Percentiles rank a stretch among this genome's conserved stretches.
Evolutionary conservation across 2,888 invertebrate genomes (phyloP).

Genomic region (Biston stratarius): DNA sequence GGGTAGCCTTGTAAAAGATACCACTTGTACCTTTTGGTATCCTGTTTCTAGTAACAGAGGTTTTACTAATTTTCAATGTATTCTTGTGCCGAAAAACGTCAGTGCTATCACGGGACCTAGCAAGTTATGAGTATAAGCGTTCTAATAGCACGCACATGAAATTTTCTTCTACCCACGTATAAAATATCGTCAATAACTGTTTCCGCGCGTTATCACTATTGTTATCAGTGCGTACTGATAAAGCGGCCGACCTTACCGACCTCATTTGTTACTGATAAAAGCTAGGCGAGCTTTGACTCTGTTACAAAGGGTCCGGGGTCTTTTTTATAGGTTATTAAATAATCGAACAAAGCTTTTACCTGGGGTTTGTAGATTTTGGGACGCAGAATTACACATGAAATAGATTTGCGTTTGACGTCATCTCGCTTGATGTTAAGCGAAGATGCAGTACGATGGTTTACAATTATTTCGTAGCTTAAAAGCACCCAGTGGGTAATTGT

Average conservation of each 20-base stretch:
- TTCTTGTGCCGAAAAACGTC: too few species aligned
- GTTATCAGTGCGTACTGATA: constrained; percentile 41
- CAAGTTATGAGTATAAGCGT: too few species aligned
- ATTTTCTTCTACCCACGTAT: constrained; percentile 4
- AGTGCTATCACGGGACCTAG: too few species aligned
- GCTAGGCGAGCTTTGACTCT: constrained; percentile 40
- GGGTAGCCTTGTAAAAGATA: too few species aligned
- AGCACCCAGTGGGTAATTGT: too few species aligned
- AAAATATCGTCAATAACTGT: constrained; percentile 27
- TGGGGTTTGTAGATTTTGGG: constrained; percentile 1
- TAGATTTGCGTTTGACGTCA: too few species aligned
- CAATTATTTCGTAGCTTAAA: too few species aligned
- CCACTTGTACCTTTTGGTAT: too few species aligned
- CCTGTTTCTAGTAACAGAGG: too few species aligned
- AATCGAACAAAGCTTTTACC: constrained; percentile 23
- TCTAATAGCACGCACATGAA: not conserved
- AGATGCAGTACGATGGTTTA: too few species aligned
- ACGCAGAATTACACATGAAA: not conserved
- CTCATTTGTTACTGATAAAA: constrained; percentile 53
- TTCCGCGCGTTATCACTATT: constrained; percentile 32
- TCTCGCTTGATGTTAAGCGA: too few species aligned
- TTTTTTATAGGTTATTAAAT: constrained; percentile 30
- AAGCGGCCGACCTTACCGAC: constrained; percentile 43
- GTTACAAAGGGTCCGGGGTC: constrained; percentile 29
- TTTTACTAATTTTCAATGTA: too few species aligned